Percentiles rank a stretch among this genome's conserved stretches.
These are phyloP conservation scores for Mormyrus proboscirostris DNA, from an alignment of 2,797 vertebrate genomes.

Conservation along the genomic window DNA sequence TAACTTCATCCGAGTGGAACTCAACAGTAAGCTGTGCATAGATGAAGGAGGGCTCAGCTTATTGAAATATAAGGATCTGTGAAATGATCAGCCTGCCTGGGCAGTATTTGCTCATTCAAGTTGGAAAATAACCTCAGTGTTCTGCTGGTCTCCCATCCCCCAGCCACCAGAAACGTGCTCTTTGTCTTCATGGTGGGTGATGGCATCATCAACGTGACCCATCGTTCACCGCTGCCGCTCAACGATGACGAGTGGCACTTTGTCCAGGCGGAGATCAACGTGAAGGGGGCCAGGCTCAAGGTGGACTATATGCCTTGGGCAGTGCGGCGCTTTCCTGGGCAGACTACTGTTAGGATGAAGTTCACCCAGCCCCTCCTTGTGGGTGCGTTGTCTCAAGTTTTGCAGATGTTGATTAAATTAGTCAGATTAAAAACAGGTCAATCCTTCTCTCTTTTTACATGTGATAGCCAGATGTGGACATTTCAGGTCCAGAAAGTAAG, in stretches of 20 bases:
- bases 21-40: slow-evolving; percentile 74
- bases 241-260: slow-evolving; percentile 94
- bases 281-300: slow-evolving; percentile 83
- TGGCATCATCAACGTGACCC: slow-evolving; percentile 82
- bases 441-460: neutral
- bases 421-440: neutral
- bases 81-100: neutral
- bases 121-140: neutral
- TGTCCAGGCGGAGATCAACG: slow-evolving; percentile 89
- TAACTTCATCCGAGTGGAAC: slow-evolving; percentile 84
- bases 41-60: neutral
- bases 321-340: slow-evolving; percentile 73
- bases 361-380: slow-evolving; percentile 83
- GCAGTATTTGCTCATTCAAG: neutral
- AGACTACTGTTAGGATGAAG: slow-evolving; percentile 81
- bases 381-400: slow-evolving; percentile 54
- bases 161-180: slow-evolving; percentile 77
- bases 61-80: neutral
- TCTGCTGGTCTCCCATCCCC: slow-evolving; percentile 4
- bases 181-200: slow-evolving; percentile 92
- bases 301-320: slow-evolving; percentile 88
- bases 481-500: too few relatives aligned
- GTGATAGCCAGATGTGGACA: neutral
- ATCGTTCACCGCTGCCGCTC: slow-evolving; percentile 69
- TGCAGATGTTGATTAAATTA: neutral